A percentile compares a stretch with the other conserved stretches of the same genome.
phyloP scores from a whole-genome alignment of 2,888 invertebrate species.

The Diaperis boleti region DNA sequence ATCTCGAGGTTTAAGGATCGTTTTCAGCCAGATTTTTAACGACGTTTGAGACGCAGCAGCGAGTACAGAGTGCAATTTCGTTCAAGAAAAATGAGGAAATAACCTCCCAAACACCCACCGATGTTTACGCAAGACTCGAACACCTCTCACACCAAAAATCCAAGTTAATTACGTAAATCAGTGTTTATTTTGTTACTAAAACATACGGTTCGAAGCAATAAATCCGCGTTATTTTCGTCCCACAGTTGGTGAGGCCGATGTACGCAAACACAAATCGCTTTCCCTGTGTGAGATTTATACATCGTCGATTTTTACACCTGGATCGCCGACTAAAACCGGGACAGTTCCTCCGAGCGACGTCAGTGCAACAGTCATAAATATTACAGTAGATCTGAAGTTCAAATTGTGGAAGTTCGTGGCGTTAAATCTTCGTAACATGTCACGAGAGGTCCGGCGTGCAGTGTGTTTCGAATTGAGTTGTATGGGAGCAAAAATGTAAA shows the following conservation, averaged over 20 bases:
- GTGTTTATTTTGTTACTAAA: slow-evolving; percentile 18
- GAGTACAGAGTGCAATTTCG: no score
- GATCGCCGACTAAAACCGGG: background rate
- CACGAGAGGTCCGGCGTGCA: no score
- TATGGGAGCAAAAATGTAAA: no score
- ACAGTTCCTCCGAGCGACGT: slow-evolving; percentile 7
- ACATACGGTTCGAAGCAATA: slow-evolving; percentile 21
- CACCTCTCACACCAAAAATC: background rate
- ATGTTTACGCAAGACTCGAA: slow-evolving; percentile 2
- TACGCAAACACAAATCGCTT: slow-evolving; percentile 11
- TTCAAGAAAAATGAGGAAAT: no score
- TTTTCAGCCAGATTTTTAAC: no score
- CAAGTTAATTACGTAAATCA: slow-evolving; percentile 27
- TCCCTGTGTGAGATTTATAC: background rate
- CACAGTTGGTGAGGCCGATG: slow-evolving; percentile 4
- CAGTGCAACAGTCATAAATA: slow-evolving; percentile 11
- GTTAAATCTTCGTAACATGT: no score
- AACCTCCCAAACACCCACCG: background rate
- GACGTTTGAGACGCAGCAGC: no score
- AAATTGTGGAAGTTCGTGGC: slow-evolving; percentile 5
- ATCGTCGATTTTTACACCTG: slow-evolving; percentile 15
- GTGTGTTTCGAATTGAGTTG: no score
- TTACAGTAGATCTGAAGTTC: slow-evolving; percentile 1
- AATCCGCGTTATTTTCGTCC: slow-evolving; percentile 17
- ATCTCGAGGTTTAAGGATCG: no score